Evolutionary conservation across 1,140 invertebrate genomes (phyloP), one percentile per base, ranked within the genome.

Genomic region (Acromyrmex heyeri): DNA sequence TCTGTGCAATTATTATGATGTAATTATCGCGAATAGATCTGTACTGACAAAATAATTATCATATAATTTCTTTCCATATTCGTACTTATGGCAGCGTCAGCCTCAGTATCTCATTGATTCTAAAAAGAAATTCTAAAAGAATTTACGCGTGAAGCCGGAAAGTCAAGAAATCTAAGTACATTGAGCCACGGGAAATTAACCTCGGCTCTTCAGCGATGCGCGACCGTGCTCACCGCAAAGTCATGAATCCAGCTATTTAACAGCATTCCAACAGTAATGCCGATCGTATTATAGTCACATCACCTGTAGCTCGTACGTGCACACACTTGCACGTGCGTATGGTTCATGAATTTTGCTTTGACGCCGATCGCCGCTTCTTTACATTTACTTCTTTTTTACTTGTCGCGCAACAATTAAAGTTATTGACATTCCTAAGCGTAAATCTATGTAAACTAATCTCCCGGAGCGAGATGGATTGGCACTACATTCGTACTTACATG

Each of bases 191-290:
- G n/a, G n/a, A 79, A 79, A 67, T 67, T 53, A 79, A 30, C 48
- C 77, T 38, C 65, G 65, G 50, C 21, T 72, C 53, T 59, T 72
- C 78, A 82, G 21, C 30, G 48, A 82, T 82, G 78, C 65, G 65
- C 78, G 53, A 59, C 65, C 34, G 44, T 55, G 78, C 21, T 82
- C 30, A 38, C 6, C 53, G 38, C 65, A 59, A 44, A 82, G 53
- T 72, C 65, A 82, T 65, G 78, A 82, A 82, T 82, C 78, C 65
- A 44, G 78, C 65, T 82, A 59, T 53, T 82, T 82, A 70, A 82
- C 78, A 82, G 59, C 78, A 82, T 82, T 82, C 78, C 65, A 24
- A 24, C 24, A 53, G 53, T 38, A 82, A 82, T 82, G 34, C 53
- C 78, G 34, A 82, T 72, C 65, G 65, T 34, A 34, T 34, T 34